Evolutionary conservation across 2,113 vertebrate genomes (phyloP).

Genomic region (Anoura caudifer): DNA sequence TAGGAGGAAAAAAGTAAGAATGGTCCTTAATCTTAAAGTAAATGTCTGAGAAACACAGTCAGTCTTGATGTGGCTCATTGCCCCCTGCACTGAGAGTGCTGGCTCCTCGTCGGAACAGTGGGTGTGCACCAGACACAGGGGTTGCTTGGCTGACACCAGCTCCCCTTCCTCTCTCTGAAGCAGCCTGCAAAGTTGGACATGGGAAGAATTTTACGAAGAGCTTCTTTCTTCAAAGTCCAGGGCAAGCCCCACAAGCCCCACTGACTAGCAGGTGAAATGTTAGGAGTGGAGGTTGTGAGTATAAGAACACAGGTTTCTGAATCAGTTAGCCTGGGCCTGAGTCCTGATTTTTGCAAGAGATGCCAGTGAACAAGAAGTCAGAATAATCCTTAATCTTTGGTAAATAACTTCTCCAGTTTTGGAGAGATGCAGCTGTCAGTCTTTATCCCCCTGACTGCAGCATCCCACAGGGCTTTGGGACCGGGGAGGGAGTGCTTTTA

Average conservation of each 20-base stretch:
- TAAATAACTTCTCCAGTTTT: not conserved
- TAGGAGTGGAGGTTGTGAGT: not conserved
- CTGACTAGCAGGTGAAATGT: not conserved
- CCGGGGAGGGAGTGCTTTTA: not conserved
- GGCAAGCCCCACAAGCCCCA: not conserved
- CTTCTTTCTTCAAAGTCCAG: constrained; percentile 62
- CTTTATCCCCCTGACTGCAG: not conserved
- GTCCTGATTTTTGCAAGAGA: not conserved
- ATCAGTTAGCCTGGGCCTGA: not conserved
- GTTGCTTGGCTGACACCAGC: constrained; percentile 65
- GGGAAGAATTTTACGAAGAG: constrained; percentile 63
- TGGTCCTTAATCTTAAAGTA: constrained; percentile 22
- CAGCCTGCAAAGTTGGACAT: constrained; percentile 56
- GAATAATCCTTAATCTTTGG: not conserved
- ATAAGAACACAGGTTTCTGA: not conserved
- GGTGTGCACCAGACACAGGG: not conserved
- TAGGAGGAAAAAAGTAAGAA: not conserved
- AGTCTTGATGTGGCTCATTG: not conserved
- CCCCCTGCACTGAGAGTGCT: not conserved
- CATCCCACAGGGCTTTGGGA: not conserved
- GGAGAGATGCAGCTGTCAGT: not conserved
- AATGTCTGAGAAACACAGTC: constrained; percentile 5
- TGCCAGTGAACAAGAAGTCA: not conserved
- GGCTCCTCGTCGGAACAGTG: constrained; percentile 7
- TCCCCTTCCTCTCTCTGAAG: constrained; percentile 49